Base-by-base conservation (phyloP, 2,888 invertebrate species). In the Eumerus sabulonum region DNA sequence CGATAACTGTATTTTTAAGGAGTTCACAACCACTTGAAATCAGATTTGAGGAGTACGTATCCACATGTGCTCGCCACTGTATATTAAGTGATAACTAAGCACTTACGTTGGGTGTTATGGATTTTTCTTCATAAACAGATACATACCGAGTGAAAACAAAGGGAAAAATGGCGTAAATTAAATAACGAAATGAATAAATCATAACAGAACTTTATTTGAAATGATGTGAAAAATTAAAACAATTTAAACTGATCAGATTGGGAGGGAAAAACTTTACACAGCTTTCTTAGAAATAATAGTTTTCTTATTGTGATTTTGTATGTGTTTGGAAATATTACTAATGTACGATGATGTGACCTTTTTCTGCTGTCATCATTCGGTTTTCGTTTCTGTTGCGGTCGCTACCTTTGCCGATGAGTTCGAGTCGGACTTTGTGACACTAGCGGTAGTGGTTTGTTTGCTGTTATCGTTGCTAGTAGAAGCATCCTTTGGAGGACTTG, bases 281-380 rank as follows among this genome's bases (percentile, higher is more conserved):
- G 50, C 50, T 77, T 77, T 77, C 67, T 77, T 77, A 67, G 17
- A 77, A 59, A 67, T 67, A 77, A 77, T 57, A 44, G 67, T 77
- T 74, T 79, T 79, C 63, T 73, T 79, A 50, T 74, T 79, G 44
- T 79, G 79, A 74, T 74, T 74, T 60, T 79, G 67, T 19, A 74
- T 79, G 59, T 64, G 79, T 74, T 79, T 79, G 74, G 79, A 79
- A 74, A 74, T 59, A 59, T 73, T 54, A 70, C 73, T 79, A 54
- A 73, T 79, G 53, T 27, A 27, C 7, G 53, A 79, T 13, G 79
- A 79, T 27, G 74, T 73, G 50, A 79, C 53, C 54, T 63, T 67
- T 51, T 36, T 79, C 45, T 79, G 42, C 62, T 73, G 74, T 77
- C 82, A 73, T 81, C 82, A 84, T 83, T 85, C 82, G 79, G 82